Evolutionary conservation across 2,113 vertebrate genomes (phyloP), one percentile per base, ranked within the genome.

Genomic region (Myiozetetes cayanensis): DNA sequence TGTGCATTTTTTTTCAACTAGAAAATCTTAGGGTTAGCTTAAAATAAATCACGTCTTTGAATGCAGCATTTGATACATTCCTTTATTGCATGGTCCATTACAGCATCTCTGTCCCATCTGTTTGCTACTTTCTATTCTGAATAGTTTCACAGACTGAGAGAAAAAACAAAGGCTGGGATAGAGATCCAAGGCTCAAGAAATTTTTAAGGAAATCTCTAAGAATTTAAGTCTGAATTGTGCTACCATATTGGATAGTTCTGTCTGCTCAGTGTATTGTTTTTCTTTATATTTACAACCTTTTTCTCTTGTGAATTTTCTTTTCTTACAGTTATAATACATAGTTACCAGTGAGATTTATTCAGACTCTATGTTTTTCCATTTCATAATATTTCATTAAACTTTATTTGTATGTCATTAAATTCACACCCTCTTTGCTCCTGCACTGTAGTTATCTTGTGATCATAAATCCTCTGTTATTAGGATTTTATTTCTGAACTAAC

Each of bases 341-440:
- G 86, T 95, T 96, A 85, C 75, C 23, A 75, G 79, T 66, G 41
- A 93, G 85, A 87, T 90, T 97, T 97, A 94, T 92, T 96, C 94
- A 91, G 67, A 87, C 28, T 91, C 44, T 94, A 35, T 77, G 94
- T 93, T 97, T 96, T 98, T 97, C 93, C 65, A 95, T 96, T 97
- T 96, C 59, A 96, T 95, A 97, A 94, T 77, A 94, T 97, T 97
- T 97, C 94, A 97, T 97, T 97, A 97, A 96, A 91, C 78, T 97
- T 78, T 97, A 97, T 97, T 96, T 96, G 58, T 96, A 88, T 96
- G 88, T 95, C 89, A 94, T 95, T 96, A 97, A 95, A 80, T 18
- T 91, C 96, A 71, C 93, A 95, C 79, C 23, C 52, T 96, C 93
- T 93, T 68, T 0, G 7, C 35, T 93, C 86, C 91, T 85, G 76